These are phyloP conservation scores for Platycheirus rosarum DNA, from an alignment of 2,888 invertebrate species.

Conservation along the genomic window DNA sequence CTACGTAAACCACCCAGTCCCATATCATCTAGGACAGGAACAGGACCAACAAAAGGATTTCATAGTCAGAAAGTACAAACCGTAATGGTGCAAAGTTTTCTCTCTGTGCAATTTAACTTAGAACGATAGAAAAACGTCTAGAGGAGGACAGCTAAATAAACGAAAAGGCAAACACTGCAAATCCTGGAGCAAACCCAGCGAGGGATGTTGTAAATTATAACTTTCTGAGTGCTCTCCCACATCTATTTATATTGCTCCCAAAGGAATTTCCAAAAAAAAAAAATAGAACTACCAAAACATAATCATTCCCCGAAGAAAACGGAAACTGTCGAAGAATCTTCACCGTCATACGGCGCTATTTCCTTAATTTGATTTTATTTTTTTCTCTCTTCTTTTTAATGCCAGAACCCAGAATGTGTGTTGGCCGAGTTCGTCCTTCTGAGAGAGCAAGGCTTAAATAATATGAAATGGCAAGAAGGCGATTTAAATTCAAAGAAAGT, in stretches of 20 bases:
- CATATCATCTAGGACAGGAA: conserved; percentile 18
- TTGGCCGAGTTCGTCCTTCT: neutral
- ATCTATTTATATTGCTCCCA: conserved; percentile 46
- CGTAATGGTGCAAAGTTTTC: conserved; percentile 65
- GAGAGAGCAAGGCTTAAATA: conserved; percentile 18
- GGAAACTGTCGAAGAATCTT: conserved; percentile 37
- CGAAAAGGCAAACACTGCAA: conserved; percentile 32
- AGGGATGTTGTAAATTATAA: conserved; percentile 71
- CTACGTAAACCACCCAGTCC: conserved; percentile 2
- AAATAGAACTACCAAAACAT: conserved; percentile 39
- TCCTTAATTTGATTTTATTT: conserved; percentile 67
- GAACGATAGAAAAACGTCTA: conserved; percentile 61
- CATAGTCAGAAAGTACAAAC: conserved; percentile 66
- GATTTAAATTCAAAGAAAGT: conserved; percentile 63
- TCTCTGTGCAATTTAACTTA: conserved; percentile 70
- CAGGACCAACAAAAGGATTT: conserved; percentile 62
- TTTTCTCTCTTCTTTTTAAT: neutral
- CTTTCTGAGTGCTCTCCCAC: conserved; percentile 63
- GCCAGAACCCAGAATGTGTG: conserved; percentile 46
- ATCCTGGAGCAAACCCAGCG: conserved; percentile 8
- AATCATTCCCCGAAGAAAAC: conserved; percentile 40
- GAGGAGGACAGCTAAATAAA: neutral
- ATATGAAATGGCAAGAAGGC: conserved; percentile 6
- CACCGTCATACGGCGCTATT: conserved; percentile 59
- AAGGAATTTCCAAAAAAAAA: conserved; percentile 33